These are phyloP conservation scores for Sebastes miniatus DNA, from an alignment of 2,797 vertebrate genomes.

Conservation along the genomic window DNA sequence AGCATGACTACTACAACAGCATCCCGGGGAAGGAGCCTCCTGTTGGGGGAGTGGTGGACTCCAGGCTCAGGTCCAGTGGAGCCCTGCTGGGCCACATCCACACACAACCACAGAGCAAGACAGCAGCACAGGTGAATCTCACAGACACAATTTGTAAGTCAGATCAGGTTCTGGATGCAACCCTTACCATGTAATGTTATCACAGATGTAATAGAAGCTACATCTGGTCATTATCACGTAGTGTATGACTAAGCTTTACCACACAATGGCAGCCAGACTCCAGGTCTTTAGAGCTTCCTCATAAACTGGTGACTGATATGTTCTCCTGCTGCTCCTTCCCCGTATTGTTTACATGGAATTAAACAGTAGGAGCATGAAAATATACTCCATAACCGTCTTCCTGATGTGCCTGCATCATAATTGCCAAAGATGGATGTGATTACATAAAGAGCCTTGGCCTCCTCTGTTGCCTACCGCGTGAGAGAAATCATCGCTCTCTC, in stretches of 20 bases:
- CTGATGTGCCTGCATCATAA: constrained; percentile 44
- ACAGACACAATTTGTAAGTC: not conserved
- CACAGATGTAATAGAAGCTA: not conserved
- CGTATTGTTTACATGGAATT: constrained; percentile 11
- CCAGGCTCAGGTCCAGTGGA: constrained; percentile 79
- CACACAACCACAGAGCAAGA: constrained; percentile 76
- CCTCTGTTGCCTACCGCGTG: not conserved
- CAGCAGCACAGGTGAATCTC: constrained; percentile 80
- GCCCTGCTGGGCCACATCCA: constrained; percentile 76
- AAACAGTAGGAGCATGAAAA: not conserved
- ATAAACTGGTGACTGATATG: constrained; percentile 14
- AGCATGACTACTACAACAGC: constrained; percentile 96
- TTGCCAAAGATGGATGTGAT: constrained; percentile 43
- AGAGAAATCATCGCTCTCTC: constrained; percentile 13
- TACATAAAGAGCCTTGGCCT: constrained; percentile 16
- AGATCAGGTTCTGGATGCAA: not conserved
- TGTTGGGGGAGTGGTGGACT: constrained; percentile 90
- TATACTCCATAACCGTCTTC: constrained; percentile 12
- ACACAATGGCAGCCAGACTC: not conserved
- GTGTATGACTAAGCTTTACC: not conserved
- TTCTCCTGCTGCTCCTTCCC: constrained; percentile 12
- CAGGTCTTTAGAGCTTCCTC: not conserved
- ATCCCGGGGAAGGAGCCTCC: constrained; percentile 98
- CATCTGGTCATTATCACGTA: constrained; percentile 23
- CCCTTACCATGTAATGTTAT: not conserved